Percentiles rank a stretch among this genome's conserved stretches.
Evolutionary conservation across 2,113 vertebrate species (phyloP).

Genomic region (Tursiops truncatus): DNA sequence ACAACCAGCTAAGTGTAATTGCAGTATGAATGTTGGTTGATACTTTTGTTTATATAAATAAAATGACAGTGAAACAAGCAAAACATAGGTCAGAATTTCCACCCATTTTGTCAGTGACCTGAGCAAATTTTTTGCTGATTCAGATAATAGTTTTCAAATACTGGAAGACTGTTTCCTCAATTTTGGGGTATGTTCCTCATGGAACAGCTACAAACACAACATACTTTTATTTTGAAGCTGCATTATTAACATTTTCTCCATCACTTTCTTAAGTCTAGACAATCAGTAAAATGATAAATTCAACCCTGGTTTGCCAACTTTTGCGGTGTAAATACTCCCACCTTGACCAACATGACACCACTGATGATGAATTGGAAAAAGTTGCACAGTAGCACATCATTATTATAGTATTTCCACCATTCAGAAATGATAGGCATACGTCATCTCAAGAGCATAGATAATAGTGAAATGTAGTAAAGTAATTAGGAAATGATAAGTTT

Average conservation of each 20-base stretch:
- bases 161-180: neutral
- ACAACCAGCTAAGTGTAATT: neutral
- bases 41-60: constrained; percentile 9
- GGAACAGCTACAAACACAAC: neutral
- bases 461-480: neutral
- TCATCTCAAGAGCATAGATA: neutral
- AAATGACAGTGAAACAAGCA: neutral
- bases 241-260: neutral
- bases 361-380: neutral
- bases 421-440: neutral
- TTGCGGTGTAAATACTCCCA: neutral
- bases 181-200: neutral
- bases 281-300: neutral
- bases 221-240: neutral
- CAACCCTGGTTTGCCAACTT: neutral
- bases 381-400: neutral
- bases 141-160: neutral
- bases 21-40: neutral
- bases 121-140: neutral
- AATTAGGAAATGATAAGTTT: neutral
- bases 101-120: neutral
- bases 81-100: neutral
- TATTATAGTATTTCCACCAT: neutral
- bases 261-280: neutral
- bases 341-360: too few species aligned